Percentiles rank a stretch among this genome's conserved stretches.
phyloP scores from a whole-genome alignment of 2,797 vertebrate species.

The Scolopax bukidnonensis region DNA sequence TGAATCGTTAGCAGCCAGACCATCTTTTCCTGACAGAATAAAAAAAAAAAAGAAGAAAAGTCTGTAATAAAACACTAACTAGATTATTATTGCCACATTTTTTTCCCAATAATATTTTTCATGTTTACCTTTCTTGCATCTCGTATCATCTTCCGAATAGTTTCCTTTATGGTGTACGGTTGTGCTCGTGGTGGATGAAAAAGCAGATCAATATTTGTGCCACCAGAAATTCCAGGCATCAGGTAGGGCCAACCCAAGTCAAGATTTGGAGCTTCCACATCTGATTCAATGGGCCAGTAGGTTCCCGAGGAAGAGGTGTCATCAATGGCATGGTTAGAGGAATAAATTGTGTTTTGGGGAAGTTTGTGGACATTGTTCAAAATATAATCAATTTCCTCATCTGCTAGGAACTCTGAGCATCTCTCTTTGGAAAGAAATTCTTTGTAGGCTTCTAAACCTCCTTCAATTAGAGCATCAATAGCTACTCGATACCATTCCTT shows the following conservation, averaged over 20 bases:
- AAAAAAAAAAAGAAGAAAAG: not conserved
- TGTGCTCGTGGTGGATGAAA: conserved; percentile 93
- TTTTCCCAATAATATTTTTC: not conserved
- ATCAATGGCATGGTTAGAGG: conserved; percentile 78
- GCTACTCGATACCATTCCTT: conserved; percentile 94
- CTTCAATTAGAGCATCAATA: conserved; percentile 86
- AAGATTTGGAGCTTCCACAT: conserved; percentile 91
- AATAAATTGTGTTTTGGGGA: conserved; percentile 63
- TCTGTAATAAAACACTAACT: not conserved
- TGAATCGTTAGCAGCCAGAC: not conserved
- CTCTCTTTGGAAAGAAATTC: conserved; percentile 90
- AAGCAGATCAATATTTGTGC: conserved; percentile 90
- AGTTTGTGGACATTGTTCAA: conserved; percentile 80
- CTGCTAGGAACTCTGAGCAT: conserved; percentile 87
- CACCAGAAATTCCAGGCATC: conserved; percentile 77
- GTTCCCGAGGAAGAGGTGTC: conserved; percentile 91
- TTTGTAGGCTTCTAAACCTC: conserved; percentile 84
- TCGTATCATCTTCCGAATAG: conserved; percentile 90
- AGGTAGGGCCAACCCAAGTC: conserved; percentile 94
- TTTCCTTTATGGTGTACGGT: conserved; percentile 93
- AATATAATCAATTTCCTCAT: conserved; percentile 91
- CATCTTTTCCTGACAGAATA: not conserved
- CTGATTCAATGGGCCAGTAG: conserved; percentile 94
- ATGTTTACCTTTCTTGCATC: conserved; percentile 92
- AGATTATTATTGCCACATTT: not conserved